phyloP scores from a whole-genome alignment of 92 coral and sea anemone species.

The Actinernus sp. region DNA sequence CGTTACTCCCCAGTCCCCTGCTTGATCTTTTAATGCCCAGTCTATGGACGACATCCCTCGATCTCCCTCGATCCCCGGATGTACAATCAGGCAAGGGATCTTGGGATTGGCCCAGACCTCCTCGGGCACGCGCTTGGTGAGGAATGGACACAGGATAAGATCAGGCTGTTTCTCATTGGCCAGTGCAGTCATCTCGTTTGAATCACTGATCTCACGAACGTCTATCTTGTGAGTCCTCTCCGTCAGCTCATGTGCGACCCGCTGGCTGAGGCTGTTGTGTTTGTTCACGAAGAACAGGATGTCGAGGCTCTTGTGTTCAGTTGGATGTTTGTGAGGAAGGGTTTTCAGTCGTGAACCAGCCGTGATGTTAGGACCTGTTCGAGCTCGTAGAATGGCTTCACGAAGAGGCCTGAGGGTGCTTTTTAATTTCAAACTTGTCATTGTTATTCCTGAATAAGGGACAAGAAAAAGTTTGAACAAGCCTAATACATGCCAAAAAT shows the following conservation, averaged over 20 bases:
- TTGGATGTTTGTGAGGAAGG: too few species aligned
- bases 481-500: too few species aligned
- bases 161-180: constrained; percentile 48
- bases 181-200: constrained; percentile 47
- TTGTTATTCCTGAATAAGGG: too few species aligned
- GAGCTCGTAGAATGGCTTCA: too few species aligned
- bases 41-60: constrained; percentile 77
- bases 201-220: constrained; percentile 59
- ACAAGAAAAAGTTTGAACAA: too few species aligned
- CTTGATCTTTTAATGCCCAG: constrained; percentile 72
- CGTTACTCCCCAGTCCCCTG: constrained; percentile 80
- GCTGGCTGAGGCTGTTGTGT: constrained; percentile 83
- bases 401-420: too few species aligned
- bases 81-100: constrained; percentile 80
- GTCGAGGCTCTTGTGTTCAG: constrained; percentile 33
- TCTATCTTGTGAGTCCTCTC: constrained; percentile 54
- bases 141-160: constrained; percentile 74
- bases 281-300: constrained; percentile 69
- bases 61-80: constrained; percentile 90
- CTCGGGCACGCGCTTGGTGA: constrained; percentile 74
- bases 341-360: too few species aligned
- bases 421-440: too few species aligned
- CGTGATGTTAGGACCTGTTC: too few species aligned
- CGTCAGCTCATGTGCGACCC: constrained; percentile 70
- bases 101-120: constrained; percentile 56